Conservation (phyloP, 2,888 invertebrate genomes). For the Periphyllus acericola region DNA sequence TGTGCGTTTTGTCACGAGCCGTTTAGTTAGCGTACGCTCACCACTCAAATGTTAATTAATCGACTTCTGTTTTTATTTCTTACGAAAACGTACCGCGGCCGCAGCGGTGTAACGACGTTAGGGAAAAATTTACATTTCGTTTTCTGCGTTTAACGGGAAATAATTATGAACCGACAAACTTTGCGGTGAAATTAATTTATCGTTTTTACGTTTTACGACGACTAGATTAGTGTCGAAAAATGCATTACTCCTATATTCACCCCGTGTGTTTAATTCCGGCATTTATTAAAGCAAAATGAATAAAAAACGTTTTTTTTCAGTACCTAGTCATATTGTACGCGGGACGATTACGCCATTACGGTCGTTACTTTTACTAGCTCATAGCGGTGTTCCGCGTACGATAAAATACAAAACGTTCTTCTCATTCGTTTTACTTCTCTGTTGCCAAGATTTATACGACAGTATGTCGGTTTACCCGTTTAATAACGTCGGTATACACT, state of each 20-base stretch:
- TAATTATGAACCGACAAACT: conserved; percentile 7
- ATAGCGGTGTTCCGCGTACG: neutral
- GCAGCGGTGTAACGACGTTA: neutral
- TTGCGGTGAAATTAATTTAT: conserved; percentile 3
- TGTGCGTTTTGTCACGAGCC: neutral
- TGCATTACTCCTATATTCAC: neutral
- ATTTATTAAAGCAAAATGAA: neutral
- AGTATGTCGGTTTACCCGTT: too few species aligned
- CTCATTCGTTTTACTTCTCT: neutral
- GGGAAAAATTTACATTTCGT: neutral
- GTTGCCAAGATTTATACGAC: neutral
- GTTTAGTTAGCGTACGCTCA: neutral
- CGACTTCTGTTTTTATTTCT: conserved; percentile 8
- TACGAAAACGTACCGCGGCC: neutral
- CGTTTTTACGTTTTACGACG: neutral
- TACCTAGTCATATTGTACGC: neutral
- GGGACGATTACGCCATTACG: neutral
- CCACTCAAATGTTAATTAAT: neutral
- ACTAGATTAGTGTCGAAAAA: neutral
- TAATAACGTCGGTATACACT: too few species aligned
- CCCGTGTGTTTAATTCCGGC: neutral
- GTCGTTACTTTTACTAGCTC: neutral
- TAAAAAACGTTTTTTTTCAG: neutral
- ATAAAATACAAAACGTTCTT: neutral
- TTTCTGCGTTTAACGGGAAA: neutral